Percentiles rank a stretch among this genome's conserved stretches.
Evolutionary conservation across 1,140 invertebrate species (phyloP).

Genomic region (Paralvinella palmiformis): DNA sequence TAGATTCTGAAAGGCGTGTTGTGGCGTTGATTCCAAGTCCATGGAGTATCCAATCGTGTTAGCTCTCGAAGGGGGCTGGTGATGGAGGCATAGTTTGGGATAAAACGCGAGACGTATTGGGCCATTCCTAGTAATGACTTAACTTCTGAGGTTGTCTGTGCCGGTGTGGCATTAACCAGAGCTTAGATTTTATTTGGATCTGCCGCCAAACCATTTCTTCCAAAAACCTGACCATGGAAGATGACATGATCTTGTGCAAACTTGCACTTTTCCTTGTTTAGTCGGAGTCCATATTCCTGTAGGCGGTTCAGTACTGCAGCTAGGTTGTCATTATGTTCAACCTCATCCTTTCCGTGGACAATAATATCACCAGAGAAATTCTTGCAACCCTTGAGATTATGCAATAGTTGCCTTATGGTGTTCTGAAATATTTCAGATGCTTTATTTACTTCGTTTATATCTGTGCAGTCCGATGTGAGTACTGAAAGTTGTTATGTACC

Average conservation of each 20-base stretch:
- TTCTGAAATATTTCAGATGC: constrained; percentile 5
- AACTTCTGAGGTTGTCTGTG: neutral
- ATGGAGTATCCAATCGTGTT: no score
- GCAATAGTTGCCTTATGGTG: no score
- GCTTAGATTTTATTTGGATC: neutral
- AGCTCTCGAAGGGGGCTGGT: no score
- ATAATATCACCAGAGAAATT: constrained; percentile 29
- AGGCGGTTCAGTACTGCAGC: neutral
- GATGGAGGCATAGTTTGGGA: no score
- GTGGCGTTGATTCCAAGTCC: neutral
- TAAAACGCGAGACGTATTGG: neutral
- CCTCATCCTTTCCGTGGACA: constrained; percentile 18
- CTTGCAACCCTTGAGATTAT: no score
- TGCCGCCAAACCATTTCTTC: constrained; percentile 1
- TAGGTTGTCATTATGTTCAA: constrained; percentile 23
- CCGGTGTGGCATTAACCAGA: neutral
- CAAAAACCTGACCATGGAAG: no score
- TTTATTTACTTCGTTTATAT: neutral
- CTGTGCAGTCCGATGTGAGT: no score
- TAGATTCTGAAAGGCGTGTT: neutral
- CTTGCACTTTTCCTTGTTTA: neutral
- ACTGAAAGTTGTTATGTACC: constrained; percentile 17
- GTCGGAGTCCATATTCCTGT: no score
- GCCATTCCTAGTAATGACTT: neutral
- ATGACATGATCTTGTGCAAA: constrained; percentile 2